Base-by-base conservation (phyloP, 2,888 invertebrate species). In the Epistrophella euchroma region DNA sequence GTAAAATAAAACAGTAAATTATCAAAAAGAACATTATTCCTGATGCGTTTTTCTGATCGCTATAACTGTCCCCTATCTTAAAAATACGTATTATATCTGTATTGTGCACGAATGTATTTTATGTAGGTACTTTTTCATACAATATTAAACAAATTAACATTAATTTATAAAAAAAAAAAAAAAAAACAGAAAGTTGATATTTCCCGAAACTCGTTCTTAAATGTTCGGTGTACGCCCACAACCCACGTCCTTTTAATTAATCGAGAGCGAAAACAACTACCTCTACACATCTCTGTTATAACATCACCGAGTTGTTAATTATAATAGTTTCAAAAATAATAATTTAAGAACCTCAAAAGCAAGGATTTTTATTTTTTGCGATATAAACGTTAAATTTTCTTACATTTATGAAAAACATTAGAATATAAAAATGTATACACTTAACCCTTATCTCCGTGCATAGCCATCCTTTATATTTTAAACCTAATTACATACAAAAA, bases 401-500 rank as follows among this genome's bases (percentile, higher is more conserved):
- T 22, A 28, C 28, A 28, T 28, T 28, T 28, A 28, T 28, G 28
- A 6, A 28, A 28, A 28, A 28, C 28, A 6, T 5, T 4, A 28
- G 28, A 28, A 28, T 4, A 28, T 28, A 28, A n/a, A n/a, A n/a
- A n/a, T 25, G 25, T 28, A 28, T 4, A 28, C 17, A 28, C 43
- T 43, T 43, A n/a, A n/a, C n/a, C n/a, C n/a, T 43, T 28, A 40
- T 62, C 25, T 28, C n/a, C 43, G 19, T 15, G 15, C 28, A 19
- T 19, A 15, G 43, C 13, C 37, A 43, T 55, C 73, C 56, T 81
- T 70, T 75, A 37, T 43, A 75, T 81, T 75, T 70, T 52, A 55
- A 81, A 81, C 62, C 45, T 74, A 74, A 80, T 75, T 71, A 81
- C 45, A 47, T 40, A 56, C 68, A 64, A 81, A 81, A 75, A 47